phyloP scores from a whole-genome alignment of 2,113 vertebrate genomes.

The Calidris pugnax region DNA sequence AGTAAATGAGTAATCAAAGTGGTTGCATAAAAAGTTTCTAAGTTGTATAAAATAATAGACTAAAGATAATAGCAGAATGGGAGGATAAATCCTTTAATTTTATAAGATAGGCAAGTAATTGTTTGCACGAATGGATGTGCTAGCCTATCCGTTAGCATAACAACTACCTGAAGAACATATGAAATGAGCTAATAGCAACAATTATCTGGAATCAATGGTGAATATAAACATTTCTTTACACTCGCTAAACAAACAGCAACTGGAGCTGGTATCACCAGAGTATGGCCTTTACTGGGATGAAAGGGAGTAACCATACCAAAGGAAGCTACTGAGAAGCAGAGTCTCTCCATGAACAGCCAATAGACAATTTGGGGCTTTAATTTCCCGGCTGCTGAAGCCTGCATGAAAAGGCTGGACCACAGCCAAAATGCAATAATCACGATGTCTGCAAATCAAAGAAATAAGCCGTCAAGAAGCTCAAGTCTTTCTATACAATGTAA shows the following conservation, averaged over 20 bases:
- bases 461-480: slow-evolving; percentile 20
- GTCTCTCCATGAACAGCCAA: not conserved
- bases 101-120: slow-evolving; percentile 27
- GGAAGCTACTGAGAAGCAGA: not conserved
- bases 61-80: not conserved
- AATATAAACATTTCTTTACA: slow-evolving; percentile 26
- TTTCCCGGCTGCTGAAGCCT: slow-evolving; percentile 19
- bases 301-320: not conserved
- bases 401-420: slow-evolving; percentile 23
- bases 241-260: not conserved
- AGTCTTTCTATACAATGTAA: not conserved
- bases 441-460: slow-evolving; percentile 40
- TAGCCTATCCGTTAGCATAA: slow-evolving; percentile 27
- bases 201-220: slow-evolving; percentile 31
- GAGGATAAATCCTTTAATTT: slow-evolving; percentile 23
- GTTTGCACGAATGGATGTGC: not conserved
- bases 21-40: not conserved
- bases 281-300: not conserved
- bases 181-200: slow-evolving; percentile 45
- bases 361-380: not conserved
- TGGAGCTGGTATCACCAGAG: not conserved
- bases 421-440: slow-evolving; percentile 57
- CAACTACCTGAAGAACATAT: slow-evolving; percentile 3
- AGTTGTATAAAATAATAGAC: not conserved
- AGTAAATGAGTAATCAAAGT: slow-evolving; percentile 10